phyloP scores from a whole-genome alignment of 2,113 vertebrate genomes.

The Heteronetta atricapilla region DNA sequence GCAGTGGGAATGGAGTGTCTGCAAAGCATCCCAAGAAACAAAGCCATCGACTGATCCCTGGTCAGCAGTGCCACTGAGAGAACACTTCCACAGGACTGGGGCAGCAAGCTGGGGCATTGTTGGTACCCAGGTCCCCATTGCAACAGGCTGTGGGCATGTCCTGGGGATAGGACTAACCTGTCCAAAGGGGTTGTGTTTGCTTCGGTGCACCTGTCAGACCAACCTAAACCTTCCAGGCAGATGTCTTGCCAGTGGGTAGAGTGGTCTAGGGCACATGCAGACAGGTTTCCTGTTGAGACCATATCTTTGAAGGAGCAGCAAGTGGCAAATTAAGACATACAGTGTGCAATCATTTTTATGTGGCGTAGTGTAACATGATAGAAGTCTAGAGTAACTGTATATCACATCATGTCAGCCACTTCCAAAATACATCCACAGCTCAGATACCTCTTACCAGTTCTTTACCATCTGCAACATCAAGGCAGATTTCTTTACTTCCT shows the following conservation, averaged over 20 bases:
- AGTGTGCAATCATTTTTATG: background rate
- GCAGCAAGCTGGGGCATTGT: background rate
- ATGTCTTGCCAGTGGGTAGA: background rate
- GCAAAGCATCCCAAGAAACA: background rate
- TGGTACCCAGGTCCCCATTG: background rate
- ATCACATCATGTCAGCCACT: too few relatives aligned
- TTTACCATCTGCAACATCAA: background rate
- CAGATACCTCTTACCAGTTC: background rate
- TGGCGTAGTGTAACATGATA: background rate
- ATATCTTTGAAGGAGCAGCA: background rate
- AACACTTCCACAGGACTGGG: fast-evolving
- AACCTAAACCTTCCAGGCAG: fast-evolving
- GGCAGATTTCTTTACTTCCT: background rate
- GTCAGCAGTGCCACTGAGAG: background rate
- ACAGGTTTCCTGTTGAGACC: background rate
- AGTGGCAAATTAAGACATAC: background rate
- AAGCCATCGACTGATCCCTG: background rate
- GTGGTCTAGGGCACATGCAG: too few relatives aligned
- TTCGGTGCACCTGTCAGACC: background rate
- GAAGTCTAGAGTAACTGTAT: background rate
- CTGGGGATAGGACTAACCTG: background rate
- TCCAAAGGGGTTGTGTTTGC: fast-evolving
- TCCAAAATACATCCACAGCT: background rate
- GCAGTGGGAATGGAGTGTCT: background rate
- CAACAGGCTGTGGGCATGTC: background rate